Percentiles rank a stretch among this genome's conserved stretches.
These are phyloP conservation scores for Cuniculus paca DNA, from an alignment of 2,797 vertebrate genomes.

Conservation along the genomic window DNA sequence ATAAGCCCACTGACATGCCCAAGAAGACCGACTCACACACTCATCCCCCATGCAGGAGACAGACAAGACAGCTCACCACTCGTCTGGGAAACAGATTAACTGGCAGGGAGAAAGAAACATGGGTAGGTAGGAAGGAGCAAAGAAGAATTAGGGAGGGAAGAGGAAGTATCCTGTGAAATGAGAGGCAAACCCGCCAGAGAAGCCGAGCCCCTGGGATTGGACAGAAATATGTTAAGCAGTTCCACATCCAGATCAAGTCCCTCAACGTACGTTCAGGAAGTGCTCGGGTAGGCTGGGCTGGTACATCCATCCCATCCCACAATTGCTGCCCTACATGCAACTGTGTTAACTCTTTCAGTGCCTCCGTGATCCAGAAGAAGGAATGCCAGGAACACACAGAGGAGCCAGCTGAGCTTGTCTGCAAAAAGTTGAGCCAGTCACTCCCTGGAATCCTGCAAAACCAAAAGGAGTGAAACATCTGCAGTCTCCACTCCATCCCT, in stretches of 20 bases:
- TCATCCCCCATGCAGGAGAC: not conserved
- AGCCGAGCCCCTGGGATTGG: not conserved
- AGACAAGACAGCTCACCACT: not conserved
- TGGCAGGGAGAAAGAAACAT: not conserved
- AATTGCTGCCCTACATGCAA: conserved; percentile 23
- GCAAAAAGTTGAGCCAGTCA: conserved; percentile 44
- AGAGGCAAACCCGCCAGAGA: not conserved
- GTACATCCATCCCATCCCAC: not conserved
- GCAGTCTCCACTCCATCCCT: not conserved
- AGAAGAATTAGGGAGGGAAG: not conserved
- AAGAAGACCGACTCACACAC: not conserved
- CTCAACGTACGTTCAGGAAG: not conserved
- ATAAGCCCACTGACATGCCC: fast-evolving
- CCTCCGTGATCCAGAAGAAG: conserved; percentile 33
- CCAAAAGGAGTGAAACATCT: conserved; percentile 24
- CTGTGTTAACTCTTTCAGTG: conserved; percentile 71
- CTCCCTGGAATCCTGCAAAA: conserved; percentile 41
- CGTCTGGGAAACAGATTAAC: conserved; percentile 23
- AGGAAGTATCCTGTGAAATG: not conserved
- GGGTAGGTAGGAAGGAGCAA: not conserved
- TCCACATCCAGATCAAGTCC: not conserved
- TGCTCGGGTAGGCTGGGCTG: not conserved
- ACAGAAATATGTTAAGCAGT: not conserved
- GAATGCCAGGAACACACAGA: conserved; percentile 42
- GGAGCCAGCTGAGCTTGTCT: conserved; percentile 16